These are phyloP conservation scores for Calonectris borealis DNA, from an alignment of 2,113 vertebrate genomes.

Conservation along the genomic window DNA sequence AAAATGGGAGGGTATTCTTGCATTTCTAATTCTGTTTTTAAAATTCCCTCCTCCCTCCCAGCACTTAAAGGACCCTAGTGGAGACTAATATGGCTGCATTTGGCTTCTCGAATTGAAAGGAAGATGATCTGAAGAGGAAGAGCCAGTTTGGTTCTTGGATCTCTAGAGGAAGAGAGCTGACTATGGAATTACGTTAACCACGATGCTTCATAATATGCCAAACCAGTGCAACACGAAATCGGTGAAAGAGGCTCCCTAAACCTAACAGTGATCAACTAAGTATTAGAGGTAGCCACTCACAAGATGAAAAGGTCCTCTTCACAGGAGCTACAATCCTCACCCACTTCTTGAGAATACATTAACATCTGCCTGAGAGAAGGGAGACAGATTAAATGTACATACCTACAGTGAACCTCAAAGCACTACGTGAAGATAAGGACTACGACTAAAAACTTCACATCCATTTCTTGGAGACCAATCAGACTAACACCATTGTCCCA, in stretches of 20 bases:
- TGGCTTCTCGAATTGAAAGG: neutral
- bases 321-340: slow-evolving; percentile 86
- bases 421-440: neutral
- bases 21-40: neutral
- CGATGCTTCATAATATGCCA: neutral
- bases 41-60: neutral
- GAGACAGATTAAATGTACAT: neutral
- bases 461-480: neutral
- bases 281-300: slow-evolving; percentile 78
- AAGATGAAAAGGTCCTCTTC: slow-evolving; percentile 98
- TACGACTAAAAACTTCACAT: neutral
- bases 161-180: neutral
- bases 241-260: neutral
- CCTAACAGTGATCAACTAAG: neutral
- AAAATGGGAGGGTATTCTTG: neutral
- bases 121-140: neutral
- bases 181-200: neutral
- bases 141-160: neutral
- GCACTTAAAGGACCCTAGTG: neutral
- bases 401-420: neutral
- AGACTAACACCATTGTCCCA: neutral
- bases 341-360: slow-evolving; percentile 94
- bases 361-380: slow-evolving; percentile 86
- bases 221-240: neutral
- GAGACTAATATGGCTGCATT: neutral